Percentiles rank a stretch among this genome's conserved stretches.
Evolutionary conservation across 2,888 invertebrate genomes (phyloP).

Genomic region (Ypsolopha sequella): DNA sequence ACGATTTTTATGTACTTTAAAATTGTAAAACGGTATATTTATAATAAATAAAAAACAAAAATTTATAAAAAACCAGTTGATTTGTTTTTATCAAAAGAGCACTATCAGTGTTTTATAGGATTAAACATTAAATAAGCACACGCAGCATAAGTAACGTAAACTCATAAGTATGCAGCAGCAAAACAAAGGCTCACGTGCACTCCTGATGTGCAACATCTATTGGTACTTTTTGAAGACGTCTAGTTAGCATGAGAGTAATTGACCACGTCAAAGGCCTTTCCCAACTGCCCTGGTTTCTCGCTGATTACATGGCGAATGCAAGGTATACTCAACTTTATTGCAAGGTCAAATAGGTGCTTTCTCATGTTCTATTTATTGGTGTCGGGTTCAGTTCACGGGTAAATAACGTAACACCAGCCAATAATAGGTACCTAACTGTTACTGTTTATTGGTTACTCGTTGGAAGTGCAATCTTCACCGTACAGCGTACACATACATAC

Average conservation of each 20-base stretch:
- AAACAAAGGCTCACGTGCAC: too few species aligned
- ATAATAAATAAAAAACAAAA: too few species aligned
- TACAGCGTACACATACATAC: too few species aligned
- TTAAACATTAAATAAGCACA: not conserved
- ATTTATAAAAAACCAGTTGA: not conserved
- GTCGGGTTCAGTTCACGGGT: conserved; percentile 1
- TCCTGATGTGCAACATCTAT: too few species aligned
- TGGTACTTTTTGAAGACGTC: conserved; percentile 11
- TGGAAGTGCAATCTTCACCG: not conserved
- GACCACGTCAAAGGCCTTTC: conserved; percentile 11
- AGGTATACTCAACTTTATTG: too few species aligned
- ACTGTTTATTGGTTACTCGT: not conserved
- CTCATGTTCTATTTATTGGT: too few species aligned
- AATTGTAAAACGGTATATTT: too few species aligned
- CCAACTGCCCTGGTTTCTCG: not conserved
- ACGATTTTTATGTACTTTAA: too few species aligned
- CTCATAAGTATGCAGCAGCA: too few species aligned
- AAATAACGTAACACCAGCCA: not conserved
- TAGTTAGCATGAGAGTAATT: conserved; percentile 34
- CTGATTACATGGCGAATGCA: not conserved
- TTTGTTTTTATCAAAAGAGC: not conserved
- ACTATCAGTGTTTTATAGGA: not conserved
- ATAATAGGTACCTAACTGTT: not conserved
- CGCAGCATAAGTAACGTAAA: conserved; percentile 9
- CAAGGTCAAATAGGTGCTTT: too few species aligned